A percentile compares a stretch with the other conserved stretches of the same genome.
Conservation (phyloP, 2,113 vertebrate genomes). For the Rhombomys opimus region DNA sequence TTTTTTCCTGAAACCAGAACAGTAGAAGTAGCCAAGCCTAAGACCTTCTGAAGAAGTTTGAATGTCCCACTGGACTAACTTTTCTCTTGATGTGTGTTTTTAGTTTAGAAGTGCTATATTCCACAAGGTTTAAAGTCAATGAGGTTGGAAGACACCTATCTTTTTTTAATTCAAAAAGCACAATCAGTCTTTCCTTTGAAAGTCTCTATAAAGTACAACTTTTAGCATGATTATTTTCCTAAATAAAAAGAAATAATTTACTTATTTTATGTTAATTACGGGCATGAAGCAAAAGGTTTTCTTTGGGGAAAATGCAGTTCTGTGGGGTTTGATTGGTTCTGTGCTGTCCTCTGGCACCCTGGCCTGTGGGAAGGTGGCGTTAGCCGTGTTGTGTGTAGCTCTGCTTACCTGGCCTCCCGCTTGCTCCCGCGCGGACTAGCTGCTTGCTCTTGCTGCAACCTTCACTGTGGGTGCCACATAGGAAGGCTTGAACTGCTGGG, state of each 20-base stretch:
- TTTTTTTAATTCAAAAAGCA: constrained; percentile 77
- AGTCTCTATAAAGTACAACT: constrained; percentile 79
- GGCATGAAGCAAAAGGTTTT: constrained; percentile 87
- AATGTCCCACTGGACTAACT: constrained; percentile 59
- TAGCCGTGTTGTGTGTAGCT: constrained; percentile 84
- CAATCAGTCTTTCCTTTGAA: constrained; percentile 78
- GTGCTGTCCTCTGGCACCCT: constrained; percentile 82
- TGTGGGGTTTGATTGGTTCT: constrained; percentile 85
- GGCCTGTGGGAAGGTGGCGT: constrained; percentile 85
- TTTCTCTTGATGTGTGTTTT: constrained; percentile 54
- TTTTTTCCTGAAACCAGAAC: constrained; percentile 16
- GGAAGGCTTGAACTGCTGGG: constrained; percentile 89
- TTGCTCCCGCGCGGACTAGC: constrained; percentile 86
- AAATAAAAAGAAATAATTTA: constrained; percentile 81
- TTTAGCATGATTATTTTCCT: constrained; percentile 87
- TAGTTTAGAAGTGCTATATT: constrained; percentile 68
- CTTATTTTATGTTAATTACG: constrained; percentile 87
- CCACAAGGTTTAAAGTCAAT: constrained; percentile 43
- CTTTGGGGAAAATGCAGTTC: constrained; percentile 82
- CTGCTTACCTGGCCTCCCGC: constrained; percentile 83
- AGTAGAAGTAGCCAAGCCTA: constrained; percentile 10
- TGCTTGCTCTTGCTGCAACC: constrained; percentile 90
- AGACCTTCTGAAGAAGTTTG: constrained; percentile 63
- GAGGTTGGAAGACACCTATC: constrained; percentile 66
- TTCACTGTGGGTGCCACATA: constrained; percentile 90